Base-by-base conservation (phyloP, 1,140 invertebrate species). In the Hestina assimilis region DNA sequence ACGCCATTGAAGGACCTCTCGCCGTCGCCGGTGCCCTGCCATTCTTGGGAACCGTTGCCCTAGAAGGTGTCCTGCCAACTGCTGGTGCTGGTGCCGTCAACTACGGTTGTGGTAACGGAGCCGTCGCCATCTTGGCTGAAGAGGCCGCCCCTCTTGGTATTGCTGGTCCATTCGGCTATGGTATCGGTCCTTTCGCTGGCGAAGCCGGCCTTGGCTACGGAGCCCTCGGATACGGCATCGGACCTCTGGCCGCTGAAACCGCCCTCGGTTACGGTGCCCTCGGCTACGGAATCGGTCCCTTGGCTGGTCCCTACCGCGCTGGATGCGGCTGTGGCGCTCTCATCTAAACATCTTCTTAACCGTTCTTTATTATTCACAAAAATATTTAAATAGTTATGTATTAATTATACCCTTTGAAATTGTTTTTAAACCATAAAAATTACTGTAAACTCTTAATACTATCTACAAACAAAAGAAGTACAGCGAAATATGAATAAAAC, bases 81-180 rank as follows among this genome's bases (percentile, higher is more conserved):
- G 66, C 57, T n/a, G 76, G 76, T 0, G 58, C 53, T 41, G 76
- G 63, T 31, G 61, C 55, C 6, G 65, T 72, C 1, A 28, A 59
- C 4, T 79, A 74, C 33, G 61, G 61, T 7, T 74, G 73, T 26
- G 73, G 73, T 1, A 63, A 63, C 31, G 73, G 69, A 6, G 55
- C 38, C 7, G 63, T 72, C 5, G 67, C 57, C 5, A 77, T 77
- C 24, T 45, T 61, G 7, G 61, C 51, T 41, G 69, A 72, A 20
- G 66, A 68, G 4, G 33, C 55, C 4, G 57, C 35, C 6, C 56
- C 24, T n/a, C 23, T 38, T 3, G 41, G 38, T 0, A 6, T 54
- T 7, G 29, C 41, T 17, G 48, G 47, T 29, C 42, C 56, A 17
- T 24, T 51, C 0, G 58, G 61, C 2, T 59, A 41, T 5, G 52